These are phyloP conservation scores for Nasonia vitripennis DNA, from an alignment of 1,140 invertebrate species.

Conservation along the genomic window DNA sequence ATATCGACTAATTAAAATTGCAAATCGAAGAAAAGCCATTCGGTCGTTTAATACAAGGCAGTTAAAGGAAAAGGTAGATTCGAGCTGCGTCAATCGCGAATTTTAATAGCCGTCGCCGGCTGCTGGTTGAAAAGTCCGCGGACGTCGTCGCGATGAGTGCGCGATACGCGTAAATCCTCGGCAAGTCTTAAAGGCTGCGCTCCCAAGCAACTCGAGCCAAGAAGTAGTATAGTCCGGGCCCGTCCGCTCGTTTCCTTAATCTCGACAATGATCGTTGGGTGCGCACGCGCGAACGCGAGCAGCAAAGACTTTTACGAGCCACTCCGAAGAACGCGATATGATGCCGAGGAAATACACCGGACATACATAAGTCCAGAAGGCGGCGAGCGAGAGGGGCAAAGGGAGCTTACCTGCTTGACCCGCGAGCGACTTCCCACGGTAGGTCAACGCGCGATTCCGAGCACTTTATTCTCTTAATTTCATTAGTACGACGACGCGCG, in stretches of 20 bases:
- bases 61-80: conserved; percentile 7
- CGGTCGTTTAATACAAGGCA: neutral
- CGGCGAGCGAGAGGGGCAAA: conserved; percentile 53
- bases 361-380: conserved; percentile 52
- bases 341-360: conserved; percentile 48
- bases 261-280: conserved; percentile 70
- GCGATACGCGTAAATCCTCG: conserved; percentile 31
- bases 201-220: conserved; percentile 13
- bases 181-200: conserved; percentile 14
- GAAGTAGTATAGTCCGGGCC: conserved; percentile 37
- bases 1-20: conserved; percentile 31
- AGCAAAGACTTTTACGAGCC: conserved; percentile 66
- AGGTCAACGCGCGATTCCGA: conserved; percentile 50
- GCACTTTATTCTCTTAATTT: conserved; percentile 64
- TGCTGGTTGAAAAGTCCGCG: neutral
- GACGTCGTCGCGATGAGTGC: conserved; percentile 3
- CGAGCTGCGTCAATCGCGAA: conserved; percentile 4
- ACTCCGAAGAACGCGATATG: conserved; percentile 58
- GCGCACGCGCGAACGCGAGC: conserved; percentile 55
- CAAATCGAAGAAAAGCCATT: conserved; percentile 40
- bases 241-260: conserved; percentile 65
- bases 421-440: conserved; percentile 71
- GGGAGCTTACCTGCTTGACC: conserved; percentile 59
- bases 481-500: conserved; percentile 55
- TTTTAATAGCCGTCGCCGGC: conserved; percentile 7